phyloP scores from a whole-genome alignment of 2,113 vertebrate species.

The Nothobranchius furzeri region DNA sequence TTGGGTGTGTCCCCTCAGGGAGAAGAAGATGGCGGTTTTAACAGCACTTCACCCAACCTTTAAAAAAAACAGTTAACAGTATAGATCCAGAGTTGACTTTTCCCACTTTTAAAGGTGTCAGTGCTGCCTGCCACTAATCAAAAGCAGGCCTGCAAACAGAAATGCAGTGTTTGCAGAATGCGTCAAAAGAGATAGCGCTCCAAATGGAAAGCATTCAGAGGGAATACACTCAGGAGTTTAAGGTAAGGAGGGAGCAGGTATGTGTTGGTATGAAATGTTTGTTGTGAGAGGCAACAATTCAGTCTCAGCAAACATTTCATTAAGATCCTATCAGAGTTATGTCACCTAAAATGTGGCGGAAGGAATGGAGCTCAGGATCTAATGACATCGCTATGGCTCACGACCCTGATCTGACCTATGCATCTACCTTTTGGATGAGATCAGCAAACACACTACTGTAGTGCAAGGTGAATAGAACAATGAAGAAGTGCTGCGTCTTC shows the following conservation, averaged over 20 bases:
- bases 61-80: constrained; percentile 73
- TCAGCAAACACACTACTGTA: constrained; percentile 10
- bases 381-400: constrained; percentile 47
- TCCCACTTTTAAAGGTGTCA: constrained; percentile 55
- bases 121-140: constrained; percentile 51
- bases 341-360: constrained; percentile 38
- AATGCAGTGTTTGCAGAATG: constrained; percentile 54
- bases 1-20: constrained; percentile 69
- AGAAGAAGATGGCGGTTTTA: constrained; percentile 68
- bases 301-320: constrained; percentile 60
- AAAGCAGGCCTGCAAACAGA: constrained; percentile 59
- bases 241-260: constrained; percentile 9
- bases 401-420: constrained; percentile 61
- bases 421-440: constrained; percentile 55
- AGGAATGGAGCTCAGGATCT: constrained; percentile 42
- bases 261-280: constrained; percentile 41
- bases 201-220: constrained; percentile 51
- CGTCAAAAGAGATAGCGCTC: constrained; percentile 56
- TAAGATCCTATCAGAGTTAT: constrained; percentile 67
- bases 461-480: too few relatives aligned
- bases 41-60: constrained; percentile 71
- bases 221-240: constrained; percentile 37
- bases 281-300: constrained; percentile 47
- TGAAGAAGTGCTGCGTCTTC: too few relatives aligned
- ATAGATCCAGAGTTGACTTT: constrained; percentile 50